Evolutionary conservation across 2,888 invertebrate species (phyloP).

Genomic region (Temnothorax unifasciatus): DNA sequence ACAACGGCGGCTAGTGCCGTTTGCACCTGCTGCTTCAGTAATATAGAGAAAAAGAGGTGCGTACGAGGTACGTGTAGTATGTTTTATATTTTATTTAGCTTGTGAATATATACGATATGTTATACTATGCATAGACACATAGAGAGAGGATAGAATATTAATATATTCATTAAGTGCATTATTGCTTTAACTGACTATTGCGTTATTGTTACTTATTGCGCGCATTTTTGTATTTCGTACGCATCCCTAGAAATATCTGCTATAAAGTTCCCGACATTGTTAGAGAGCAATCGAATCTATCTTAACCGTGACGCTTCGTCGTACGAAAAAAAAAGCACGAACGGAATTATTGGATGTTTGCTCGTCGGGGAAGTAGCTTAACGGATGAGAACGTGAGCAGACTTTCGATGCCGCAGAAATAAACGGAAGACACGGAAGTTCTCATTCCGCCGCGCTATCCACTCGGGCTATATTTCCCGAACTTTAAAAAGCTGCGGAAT

Average conservation of each 20-base stretch:
- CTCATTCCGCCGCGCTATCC: constrained; percentile 50
- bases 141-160: neutral
- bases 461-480: constrained; percentile 60
- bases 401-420: constrained; percentile 69
- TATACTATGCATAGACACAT: no score
- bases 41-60: constrained; percentile 3
- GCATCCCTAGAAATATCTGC: constrained; percentile 1
- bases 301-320: constrained; percentile 67
- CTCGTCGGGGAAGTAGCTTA: constrained; percentile 76
- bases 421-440: constrained; percentile 62
- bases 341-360: constrained; percentile 79
- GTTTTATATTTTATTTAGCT: constrained; percentile 45
- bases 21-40: constrained; percentile 79
- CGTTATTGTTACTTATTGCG: neutral
- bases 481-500: constrained; percentile 60
- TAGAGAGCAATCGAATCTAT: constrained; percentile 68
- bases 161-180: neutral
- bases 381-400: constrained; percentile 77
- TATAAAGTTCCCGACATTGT: constrained; percentile 28
- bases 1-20: constrained; percentile 77
- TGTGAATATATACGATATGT: neutral
- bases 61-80: constrained; percentile 8
- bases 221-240: neutral
- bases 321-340: constrained; percentile 71
- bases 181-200: neutral